These are phyloP conservation scores for Arenaria interpres DNA, from an alignment of 2,113 vertebrate genomes.

Conservation along the genomic window DNA sequence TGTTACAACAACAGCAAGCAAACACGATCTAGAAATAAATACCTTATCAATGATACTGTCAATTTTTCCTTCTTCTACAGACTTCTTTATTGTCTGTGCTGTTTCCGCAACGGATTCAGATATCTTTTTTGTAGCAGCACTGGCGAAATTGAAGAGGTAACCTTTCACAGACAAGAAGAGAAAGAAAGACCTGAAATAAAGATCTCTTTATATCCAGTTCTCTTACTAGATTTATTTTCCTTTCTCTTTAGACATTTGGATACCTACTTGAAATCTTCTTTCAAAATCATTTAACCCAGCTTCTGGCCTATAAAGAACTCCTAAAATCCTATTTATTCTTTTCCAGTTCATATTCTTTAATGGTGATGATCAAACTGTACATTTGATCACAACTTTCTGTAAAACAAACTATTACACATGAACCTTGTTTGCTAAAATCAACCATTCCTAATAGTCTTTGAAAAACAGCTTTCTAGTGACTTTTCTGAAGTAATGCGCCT, in stretches of 20 bases:
- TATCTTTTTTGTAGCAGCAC: constrained; percentile 92
- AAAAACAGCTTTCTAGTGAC: background rate
- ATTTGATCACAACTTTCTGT: background rate
- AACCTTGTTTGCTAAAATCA: background rate
- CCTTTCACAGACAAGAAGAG: constrained; percentile 70
- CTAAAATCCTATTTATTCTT: background rate
- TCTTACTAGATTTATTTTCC: background rate
- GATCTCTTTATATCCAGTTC: background rate
- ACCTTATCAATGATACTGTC: constrained; percentile 97
- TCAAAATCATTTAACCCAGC: background rate
- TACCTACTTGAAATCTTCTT: background rate
- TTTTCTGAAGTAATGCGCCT: background rate
- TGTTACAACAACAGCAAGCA: background rate
- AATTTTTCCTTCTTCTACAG: constrained; percentile 95
- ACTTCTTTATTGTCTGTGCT: constrained; percentile 94
- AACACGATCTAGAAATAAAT: background rate
- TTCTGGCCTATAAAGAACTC: background rate
- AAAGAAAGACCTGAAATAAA: background rate
- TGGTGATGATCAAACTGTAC: background rate
- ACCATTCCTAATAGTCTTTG: background rate
- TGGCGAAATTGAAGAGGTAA: constrained; percentile 91
- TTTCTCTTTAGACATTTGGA: background rate
- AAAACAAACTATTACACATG: background rate
- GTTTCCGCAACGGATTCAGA: constrained; percentile 91
- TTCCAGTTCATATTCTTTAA: background rate